Conservation (phyloP, 2,888 invertebrate genomes). For the Nemurella pictetii region DNA sequence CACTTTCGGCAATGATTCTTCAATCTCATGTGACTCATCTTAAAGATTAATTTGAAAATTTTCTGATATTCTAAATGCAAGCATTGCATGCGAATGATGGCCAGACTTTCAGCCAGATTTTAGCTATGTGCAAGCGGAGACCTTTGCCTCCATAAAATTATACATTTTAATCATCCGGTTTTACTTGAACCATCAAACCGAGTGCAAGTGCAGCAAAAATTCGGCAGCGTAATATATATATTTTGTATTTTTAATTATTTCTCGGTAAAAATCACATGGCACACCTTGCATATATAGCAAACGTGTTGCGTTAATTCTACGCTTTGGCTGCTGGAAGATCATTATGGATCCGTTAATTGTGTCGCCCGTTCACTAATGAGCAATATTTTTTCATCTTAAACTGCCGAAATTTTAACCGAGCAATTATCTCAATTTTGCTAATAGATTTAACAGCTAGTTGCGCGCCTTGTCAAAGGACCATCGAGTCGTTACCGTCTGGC, state of each 20-base stretch:
- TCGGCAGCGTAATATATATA: background rate
- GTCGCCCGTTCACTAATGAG: background rate
- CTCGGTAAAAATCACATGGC: background rate
- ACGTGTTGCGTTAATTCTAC: background rate
- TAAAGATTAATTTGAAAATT: background rate
- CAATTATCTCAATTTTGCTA: background rate
- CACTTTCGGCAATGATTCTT: background rate
- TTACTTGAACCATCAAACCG: background rate
- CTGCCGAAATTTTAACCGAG: background rate
- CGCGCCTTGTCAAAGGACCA: background rate
- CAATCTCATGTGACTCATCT: background rate
- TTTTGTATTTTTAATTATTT: background rate
- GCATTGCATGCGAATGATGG: no score
- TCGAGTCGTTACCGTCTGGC: background rate
- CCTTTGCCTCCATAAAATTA: background rate
- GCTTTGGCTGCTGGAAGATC: background rate
- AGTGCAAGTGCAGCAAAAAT: background rate
- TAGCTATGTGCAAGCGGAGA: background rate
- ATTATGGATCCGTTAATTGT: background rate
- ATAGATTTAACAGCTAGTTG: background rate
- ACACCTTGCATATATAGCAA: background rate
- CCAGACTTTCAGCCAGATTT: no score
- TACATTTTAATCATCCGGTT: background rate
- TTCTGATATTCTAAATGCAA: background rate
- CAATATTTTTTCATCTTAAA: background rate